A percentile compares a stretch with the other conserved stretches of the same genome.
phyloP scores from a whole-genome alignment of 1,140 invertebrate genomes.

The Lithobius niger region DNA sequence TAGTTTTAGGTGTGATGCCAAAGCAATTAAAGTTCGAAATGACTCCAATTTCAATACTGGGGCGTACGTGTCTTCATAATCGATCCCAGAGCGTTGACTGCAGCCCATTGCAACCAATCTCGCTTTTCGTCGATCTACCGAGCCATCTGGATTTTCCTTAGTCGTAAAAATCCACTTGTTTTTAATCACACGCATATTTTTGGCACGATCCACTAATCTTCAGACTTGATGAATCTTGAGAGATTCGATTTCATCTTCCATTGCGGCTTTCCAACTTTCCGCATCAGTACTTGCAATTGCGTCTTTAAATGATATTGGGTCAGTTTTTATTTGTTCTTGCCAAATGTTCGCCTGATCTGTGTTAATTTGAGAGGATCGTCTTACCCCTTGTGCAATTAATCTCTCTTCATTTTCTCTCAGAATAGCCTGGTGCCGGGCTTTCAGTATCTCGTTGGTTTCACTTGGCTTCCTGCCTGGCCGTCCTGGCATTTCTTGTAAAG shows the following conservation, averaged over 20 bases:
- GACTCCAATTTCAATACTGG: slow-evolving; percentile 26
- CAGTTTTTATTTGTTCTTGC: not conserved
- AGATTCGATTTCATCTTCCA: slow-evolving; percentile 18
- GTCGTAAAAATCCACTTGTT: slow-evolving; percentile 33
- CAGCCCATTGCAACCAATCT: slow-evolving; percentile 32
- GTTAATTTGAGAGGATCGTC: not conserved
- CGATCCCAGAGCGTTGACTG: slow-evolving; percentile 27
- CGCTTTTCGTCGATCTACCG: slow-evolving; percentile 26
- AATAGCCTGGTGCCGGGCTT: not conserved
- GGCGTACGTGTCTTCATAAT: slow-evolving; percentile 33
- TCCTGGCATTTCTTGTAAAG: not conserved
- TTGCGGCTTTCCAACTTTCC: slow-evolving; percentile 18
- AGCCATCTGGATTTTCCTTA: slow-evolving; percentile 24
- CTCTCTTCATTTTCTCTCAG: not conserved
- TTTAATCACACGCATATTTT: slow-evolving; percentile 26
- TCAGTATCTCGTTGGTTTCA: not conserved
- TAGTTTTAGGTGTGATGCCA: slow-evolving; percentile 12
- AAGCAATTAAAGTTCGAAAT: slow-evolving; percentile 14
- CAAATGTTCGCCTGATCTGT: not conserved
- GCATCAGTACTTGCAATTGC: slow-evolving; percentile 14
- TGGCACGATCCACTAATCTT: slow-evolving; percentile 27
- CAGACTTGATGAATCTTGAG: slow-evolving; percentile 27
- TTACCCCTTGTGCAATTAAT: not conserved
- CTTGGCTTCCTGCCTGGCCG: not conserved
- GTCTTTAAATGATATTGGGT: slow-evolving; percentile 13